Percentiles rank a stretch among this genome's conserved stretches.
Conservation (phyloP, 2,888 invertebrate species). For the Xestoiulus laeticollis region DNA sequence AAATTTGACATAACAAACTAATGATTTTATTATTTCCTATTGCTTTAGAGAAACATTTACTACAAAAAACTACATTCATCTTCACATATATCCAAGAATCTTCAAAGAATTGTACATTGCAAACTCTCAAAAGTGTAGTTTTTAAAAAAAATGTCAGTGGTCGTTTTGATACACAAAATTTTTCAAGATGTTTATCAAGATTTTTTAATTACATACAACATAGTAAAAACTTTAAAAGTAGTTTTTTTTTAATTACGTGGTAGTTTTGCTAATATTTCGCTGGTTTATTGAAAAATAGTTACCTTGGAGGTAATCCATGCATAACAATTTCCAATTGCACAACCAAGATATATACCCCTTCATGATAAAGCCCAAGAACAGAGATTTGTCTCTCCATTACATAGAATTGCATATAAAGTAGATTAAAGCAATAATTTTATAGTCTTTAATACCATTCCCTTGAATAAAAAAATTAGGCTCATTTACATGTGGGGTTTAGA, state of each 20-base stretch:
- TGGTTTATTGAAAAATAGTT: too few relatives aligned
- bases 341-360: too few relatives aligned
- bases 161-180: too few relatives aligned
- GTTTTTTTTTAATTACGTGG: too few relatives aligned
- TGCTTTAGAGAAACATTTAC: not conserved
- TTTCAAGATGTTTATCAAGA: too few relatives aligned
- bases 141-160: too few relatives aligned
- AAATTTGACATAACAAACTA: not conserved
- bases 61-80: not conserved
- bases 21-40: not conserved
- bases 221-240: too few relatives aligned
- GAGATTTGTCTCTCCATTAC: not conserved
- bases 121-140: too few relatives aligned
- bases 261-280: too few relatives aligned
- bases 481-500: not conserved
- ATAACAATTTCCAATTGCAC: not conserved
- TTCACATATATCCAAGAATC: too few relatives aligned
- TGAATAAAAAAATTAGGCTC: slow-evolving; percentile 27
- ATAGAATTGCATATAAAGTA: not conserved
- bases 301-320: not conserved
- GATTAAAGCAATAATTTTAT: not conserved
- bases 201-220: too few relatives aligned
- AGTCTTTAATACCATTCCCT: not conserved
- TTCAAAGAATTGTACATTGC: too few relatives aligned
- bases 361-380: slow-evolving; percentile 16